phyloP scores from a whole-genome alignment of 1,140 invertebrate species.

The Brachionus manjavacas region DNA sequence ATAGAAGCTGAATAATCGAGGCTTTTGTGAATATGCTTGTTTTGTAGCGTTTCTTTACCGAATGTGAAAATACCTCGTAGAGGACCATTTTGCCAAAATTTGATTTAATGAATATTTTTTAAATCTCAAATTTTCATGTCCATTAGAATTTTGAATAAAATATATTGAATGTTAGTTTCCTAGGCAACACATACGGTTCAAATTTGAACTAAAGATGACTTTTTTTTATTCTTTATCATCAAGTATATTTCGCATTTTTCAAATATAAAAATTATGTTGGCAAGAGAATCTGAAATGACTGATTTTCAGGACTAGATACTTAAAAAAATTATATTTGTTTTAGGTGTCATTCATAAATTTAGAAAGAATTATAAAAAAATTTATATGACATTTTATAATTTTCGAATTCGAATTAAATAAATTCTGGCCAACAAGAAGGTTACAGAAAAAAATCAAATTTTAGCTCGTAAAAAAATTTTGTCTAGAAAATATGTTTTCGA shows the following conservation, averaged over 20 bases:
- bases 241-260: background rate
- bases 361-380: background rate
- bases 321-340: background rate
- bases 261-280: background rate
- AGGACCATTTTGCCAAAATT: conserved; percentile 52
- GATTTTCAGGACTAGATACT: background rate
- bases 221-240: background rate
- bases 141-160: background rate
- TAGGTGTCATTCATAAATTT: background rate
- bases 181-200: background rate
- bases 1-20: conserved; percentile 50
- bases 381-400: no score
- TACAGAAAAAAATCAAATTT: background rate
- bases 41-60: conserved; percentile 52
- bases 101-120: background rate
- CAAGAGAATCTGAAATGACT: background rate
- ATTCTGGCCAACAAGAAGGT: background rate
- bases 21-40: conserved; percentile 55
- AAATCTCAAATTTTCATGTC: background rate
- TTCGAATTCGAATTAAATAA: background rate
- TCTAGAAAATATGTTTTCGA: background rate
- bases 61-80: conserved; percentile 54
- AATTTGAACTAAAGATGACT: background rate
- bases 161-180: conserved; percentile 7
- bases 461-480: background rate